A percentile compares a stretch with the other conserved stretches of the same genome.
phyloP scores from a whole-genome alignment of 2,888 invertebrate species.

The Rhagonycha lutea region DNA sequence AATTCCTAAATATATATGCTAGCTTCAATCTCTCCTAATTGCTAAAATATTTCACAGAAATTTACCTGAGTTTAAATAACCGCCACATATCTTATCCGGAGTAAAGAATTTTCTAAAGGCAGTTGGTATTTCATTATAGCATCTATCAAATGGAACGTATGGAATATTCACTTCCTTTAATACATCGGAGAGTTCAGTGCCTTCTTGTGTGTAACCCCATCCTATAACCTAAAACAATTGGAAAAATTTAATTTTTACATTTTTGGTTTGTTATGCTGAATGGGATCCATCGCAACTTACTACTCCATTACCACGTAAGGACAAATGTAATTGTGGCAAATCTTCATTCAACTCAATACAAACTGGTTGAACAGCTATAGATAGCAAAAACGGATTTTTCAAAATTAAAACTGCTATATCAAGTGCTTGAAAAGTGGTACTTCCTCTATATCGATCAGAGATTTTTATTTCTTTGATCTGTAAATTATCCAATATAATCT shows the following conservation, averaged over 20 bases:
- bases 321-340: conserved; percentile 1
- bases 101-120: not conserved
- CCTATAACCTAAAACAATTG: not conserved
- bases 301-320: conserved; percentile 27
- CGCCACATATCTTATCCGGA: not conserved
- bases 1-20: not conserved
- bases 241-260: not conserved
- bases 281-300: conserved; percentile 33
- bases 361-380: not conserved
- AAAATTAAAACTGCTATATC: not conserved
- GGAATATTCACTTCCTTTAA: not conserved
- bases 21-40: not conserved
- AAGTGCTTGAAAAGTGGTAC: not conserved
- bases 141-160: not conserved
- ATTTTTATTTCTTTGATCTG: not conserved
- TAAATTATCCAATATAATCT: not conserved
- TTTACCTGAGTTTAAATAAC: not conserved
- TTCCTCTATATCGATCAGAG: not conserved
- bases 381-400: not conserved
- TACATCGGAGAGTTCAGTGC: not conserved
- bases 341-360: not conserved
- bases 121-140: not conserved
- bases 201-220: not conserved
- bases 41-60: not conserved
- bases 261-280: not conserved